Evolutionary conservation across 2,888 invertebrate species (phyloP).

Genomic region (Drosophila yooni): DNA sequence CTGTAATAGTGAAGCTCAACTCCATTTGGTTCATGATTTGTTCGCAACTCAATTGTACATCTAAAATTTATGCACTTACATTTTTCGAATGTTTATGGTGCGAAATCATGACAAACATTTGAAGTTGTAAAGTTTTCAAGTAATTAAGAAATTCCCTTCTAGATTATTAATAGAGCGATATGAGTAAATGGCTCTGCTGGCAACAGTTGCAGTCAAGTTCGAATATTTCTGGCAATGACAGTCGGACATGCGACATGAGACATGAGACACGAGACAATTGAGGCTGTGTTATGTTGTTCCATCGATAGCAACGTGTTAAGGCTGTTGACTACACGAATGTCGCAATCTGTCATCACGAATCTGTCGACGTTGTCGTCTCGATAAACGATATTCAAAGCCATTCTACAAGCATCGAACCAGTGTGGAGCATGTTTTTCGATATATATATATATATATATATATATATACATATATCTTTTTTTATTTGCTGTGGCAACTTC

Average conservation of each 20-base stretch:
- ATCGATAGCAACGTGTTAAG: constrained; percentile 28
- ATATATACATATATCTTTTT: neutral
- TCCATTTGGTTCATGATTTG: neutral
- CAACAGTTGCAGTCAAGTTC: constrained; percentile 3
- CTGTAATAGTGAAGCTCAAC: neutral
- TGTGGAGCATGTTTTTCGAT: constrained; percentile 17
- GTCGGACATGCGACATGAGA: constrained; percentile 6
- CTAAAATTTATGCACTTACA: neutral
- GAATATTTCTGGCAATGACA: constrained; percentile 28
- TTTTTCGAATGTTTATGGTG: neutral
- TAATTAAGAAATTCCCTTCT: neutral
- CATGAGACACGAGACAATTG: constrained; percentile 12
- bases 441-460: neutral
- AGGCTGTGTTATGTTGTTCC: constrained; percentile 17
- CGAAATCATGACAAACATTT: neutral
- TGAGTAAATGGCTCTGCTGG: constrained; percentile 7
- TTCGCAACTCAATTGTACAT: neutral
- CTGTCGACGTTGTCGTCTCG: constrained; percentile 27
- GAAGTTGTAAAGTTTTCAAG: neutral
- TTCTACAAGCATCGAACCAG: constrained; percentile 16
- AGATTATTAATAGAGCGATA: neutral
- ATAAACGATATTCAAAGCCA: constrained; percentile 39
- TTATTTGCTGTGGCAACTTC: constrained; percentile 44
- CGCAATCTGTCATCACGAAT: constrained; percentile 37
- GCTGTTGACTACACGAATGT: constrained; percentile 2